These are phyloP conservation scores for Rhynchomys soricoides DNA, from an alignment of 2,113 vertebrate species.

Conservation along the genomic window DNA sequence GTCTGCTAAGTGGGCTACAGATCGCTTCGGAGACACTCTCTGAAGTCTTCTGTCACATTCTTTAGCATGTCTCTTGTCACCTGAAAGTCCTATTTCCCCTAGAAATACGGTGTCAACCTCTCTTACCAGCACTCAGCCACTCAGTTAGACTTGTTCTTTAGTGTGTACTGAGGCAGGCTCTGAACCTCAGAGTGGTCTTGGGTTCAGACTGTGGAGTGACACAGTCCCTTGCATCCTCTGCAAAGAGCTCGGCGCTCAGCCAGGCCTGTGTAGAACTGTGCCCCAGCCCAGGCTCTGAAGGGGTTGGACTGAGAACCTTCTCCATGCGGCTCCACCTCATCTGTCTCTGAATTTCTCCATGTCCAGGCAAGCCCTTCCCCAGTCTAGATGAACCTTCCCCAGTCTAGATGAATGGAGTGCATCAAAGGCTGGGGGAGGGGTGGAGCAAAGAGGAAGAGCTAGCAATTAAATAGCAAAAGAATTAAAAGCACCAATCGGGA, in stretches of 20 bases:
- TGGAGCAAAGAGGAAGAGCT: conserved; percentile 56
- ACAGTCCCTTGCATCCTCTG: no score
- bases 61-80: neutral
- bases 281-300: neutral
- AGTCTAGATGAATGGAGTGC: conserved; percentile 3
- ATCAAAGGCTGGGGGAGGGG: neutral
- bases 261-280: neutral
- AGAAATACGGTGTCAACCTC: neutral
- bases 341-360: neutral
- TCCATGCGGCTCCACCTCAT: neutral
- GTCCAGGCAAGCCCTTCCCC: neutral
- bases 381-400: neutral
- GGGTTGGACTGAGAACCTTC: neutral
- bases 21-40: neutral
- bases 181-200: neutral
- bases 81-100: neutral
- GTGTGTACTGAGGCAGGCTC: neutral
- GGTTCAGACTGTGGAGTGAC: neutral
- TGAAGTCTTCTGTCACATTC: neutral
- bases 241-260: neutral
- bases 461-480: conserved; percentile 68
- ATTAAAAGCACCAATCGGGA: conserved; percentile 83
- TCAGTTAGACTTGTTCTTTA: neutral
- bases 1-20: neutral
- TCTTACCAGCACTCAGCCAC: fast-evolving